Evolutionary conservation across 23 tunicate species (phyloP).

Genomic region (Trididemnum miniatum): DNA sequence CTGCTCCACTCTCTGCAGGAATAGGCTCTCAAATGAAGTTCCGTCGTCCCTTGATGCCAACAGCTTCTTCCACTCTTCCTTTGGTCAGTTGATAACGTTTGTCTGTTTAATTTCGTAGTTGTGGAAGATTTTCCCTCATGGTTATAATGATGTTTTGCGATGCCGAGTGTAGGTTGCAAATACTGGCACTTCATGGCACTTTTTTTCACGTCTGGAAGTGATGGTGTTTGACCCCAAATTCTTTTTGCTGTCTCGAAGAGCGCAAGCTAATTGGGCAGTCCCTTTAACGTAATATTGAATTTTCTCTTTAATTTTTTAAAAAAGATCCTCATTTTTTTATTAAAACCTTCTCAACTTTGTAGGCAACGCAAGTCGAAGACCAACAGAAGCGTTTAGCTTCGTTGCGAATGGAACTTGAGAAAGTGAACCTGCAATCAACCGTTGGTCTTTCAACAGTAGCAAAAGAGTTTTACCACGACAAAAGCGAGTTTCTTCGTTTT

Average conservation of each 20-base stretch:
- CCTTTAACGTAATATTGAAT: too few species aligned
- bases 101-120: neutral
- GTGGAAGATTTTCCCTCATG: neutral
- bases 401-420: constrained; percentile 14
- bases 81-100: constrained; percentile 42
- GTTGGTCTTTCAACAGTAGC: neutral
- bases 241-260: too few species aligned
- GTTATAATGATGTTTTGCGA: neutral
- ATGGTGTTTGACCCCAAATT: too few species aligned
- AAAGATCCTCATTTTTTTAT: too few species aligned
- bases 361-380: constrained; percentile 34
- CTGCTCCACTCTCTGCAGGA: constrained; percentile 83
- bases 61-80: constrained; percentile 77
- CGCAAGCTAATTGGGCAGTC: too few species aligned
- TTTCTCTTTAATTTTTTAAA: too few species aligned
- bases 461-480: constrained; percentile 44
- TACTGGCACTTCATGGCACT: too few species aligned
- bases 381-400: constrained; percentile 24
- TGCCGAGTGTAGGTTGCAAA: too few species aligned
- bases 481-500: constrained; percentile 15
- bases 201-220: too few species aligned
- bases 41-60: constrained; percentile 76
- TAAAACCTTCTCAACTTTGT: too few species aligned
- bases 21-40: constrained; percentile 71
- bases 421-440: neutral